Evolutionary conservation across 1,140 invertebrate genomes (phyloP).

Genomic region (Lepidurus packardi): DNA sequence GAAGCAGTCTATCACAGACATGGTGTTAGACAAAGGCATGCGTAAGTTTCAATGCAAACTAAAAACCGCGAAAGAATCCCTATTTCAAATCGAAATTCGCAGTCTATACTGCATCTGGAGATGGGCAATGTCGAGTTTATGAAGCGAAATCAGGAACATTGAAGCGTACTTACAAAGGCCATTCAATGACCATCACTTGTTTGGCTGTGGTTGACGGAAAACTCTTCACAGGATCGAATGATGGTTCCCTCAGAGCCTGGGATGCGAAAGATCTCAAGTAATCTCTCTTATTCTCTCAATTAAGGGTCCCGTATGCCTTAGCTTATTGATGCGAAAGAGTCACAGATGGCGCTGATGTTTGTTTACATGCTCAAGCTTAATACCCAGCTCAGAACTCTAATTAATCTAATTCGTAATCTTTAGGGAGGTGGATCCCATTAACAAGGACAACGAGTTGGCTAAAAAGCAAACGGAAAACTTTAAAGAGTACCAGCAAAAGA

Average conservation of each 20-base stretch:
- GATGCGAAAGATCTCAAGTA: constrained; percentile 37
- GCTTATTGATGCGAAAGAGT: too few species aligned
- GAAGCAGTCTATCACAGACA: constrained; percentile 48
- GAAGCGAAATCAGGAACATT: constrained; percentile 51
- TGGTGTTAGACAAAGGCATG: constrained; percentile 49
- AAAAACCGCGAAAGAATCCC: not conserved
- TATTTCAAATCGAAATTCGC: constrained; percentile 33
- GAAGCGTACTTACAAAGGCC: constrained; percentile 46
- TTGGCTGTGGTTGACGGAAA: constrained; percentile 45
- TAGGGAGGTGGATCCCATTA: constrained; percentile 8
- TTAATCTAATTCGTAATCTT: not conserved
- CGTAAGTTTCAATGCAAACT: constrained; percentile 43
- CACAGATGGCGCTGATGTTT: not conserved
- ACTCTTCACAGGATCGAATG: constrained; percentile 46
- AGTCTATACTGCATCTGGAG: constrained; percentile 51
- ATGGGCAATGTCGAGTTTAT: constrained; percentile 45
- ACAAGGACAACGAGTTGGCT: constrained; percentile 4
- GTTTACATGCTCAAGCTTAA: not conserved
- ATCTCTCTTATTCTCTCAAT: not conserved
- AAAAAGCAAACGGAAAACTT: not conserved
- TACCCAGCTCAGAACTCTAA: not conserved
- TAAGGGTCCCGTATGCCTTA: too few species aligned
- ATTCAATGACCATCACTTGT: constrained; percentile 45
- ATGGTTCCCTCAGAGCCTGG: constrained; percentile 47
- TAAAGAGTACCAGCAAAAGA: constrained; percentile 26